Evolutionary conservation across 2,113 vertebrate genomes (phyloP), one percentile per base, ranked within the genome.

Genomic region (Oostethus manadensis): DNA sequence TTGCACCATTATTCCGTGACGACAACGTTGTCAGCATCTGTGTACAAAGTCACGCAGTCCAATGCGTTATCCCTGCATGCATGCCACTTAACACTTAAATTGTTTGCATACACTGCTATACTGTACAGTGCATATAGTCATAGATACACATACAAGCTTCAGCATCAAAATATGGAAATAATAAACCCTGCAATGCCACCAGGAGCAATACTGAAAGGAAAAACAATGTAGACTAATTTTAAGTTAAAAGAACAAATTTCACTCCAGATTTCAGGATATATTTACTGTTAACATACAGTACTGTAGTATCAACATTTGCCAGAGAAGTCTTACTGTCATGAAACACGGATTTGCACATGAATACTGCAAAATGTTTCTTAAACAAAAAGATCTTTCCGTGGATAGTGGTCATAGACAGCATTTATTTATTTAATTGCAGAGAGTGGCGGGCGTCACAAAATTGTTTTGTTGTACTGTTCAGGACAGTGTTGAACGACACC

Each of bases 1-100:
- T 90, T 90, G 89, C 90, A 91, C 88, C 87, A 83, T 87, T 82
- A 82, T 87, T 69, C 76, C 68, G 86, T 78, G 82, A 90, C 84
- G 79, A 86, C 83, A 89, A 77, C 74, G 82, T 84, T 59, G 77
- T 86, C 80, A 77, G 11, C n/a, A 16, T 13, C 51, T 33, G 29
- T 80, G 68, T 84, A 87, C 81, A 86, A 80, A 64, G 76, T 81
- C 79, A 80, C 66, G 87, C 81, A 85, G 88, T 85, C 71, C 68
- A 84, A 80, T 70, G 75, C 84, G 78, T 84, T 73, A 71, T 78
- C 79, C 78, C 64, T 62, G 78, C 84, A 65, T 66, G 78, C 83
- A 89, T 82, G 84, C 80, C 77, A 79, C 17, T 46, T 14, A 46
- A 14, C 44, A 46, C 44, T 16, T 16, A 13, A 4, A 46, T 6